Conservation (phyloP, 2,797 vertebrate genomes). For the Oreonectes daqikongensis region DNA sequence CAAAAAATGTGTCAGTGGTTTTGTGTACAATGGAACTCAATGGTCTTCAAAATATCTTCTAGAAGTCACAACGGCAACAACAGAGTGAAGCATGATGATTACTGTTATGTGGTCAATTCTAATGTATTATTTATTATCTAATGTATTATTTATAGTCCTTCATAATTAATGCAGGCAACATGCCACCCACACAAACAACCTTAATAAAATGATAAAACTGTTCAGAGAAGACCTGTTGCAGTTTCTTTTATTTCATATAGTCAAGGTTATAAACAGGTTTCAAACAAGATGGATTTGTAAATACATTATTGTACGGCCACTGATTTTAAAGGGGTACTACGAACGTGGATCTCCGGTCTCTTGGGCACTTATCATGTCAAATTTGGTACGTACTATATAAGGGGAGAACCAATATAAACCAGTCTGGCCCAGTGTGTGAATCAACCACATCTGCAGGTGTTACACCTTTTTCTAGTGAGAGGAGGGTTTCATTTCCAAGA, state of each 20-base stretch:
- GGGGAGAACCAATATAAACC: background rate
- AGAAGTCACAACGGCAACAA: background rate
- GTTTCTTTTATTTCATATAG: background rate
- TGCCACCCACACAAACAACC: background rate
- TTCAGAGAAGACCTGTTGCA: background rate
- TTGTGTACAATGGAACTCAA: no score
- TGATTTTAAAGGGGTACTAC: no score
- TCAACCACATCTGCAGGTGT: background rate
- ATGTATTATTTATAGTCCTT: background rate
- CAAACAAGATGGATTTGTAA: background rate
- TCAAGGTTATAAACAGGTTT: background rate
- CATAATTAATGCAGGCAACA: background rate
- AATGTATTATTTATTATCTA: background rate
- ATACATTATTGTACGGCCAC: background rate
- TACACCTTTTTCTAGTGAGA: slow-evolving; percentile 12
- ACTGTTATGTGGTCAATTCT: no score
- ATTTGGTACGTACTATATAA: no score
- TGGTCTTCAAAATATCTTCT: background rate
- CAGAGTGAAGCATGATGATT: background rate
- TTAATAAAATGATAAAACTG: background rate
- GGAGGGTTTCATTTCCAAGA: slow-evolving; percentile 3
- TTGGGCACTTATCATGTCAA: no score
- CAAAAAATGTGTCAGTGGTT: no score
- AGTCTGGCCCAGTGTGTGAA: background rate
- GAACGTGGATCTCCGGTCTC: background rate